Evolutionary conservation across 2,888 invertebrate species (phyloP), one percentile per base, ranked within the genome.

Genomic region (Drosophila falleni): DNA sequence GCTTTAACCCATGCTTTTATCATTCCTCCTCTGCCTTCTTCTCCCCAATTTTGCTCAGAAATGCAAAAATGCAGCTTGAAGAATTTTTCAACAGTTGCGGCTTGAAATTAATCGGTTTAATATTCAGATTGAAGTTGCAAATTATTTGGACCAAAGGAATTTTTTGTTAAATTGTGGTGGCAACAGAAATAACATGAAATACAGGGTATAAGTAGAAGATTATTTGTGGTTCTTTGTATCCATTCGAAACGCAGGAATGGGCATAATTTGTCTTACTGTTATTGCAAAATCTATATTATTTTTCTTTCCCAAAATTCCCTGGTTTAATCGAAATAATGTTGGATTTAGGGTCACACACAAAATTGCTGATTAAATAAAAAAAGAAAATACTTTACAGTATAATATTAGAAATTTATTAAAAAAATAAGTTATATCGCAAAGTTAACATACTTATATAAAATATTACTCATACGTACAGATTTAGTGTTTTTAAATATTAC

Each of bases 121-220:
- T 63, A 63, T 63, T 58, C 39, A 41, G 58, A 63, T 49, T 63
- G 39, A 63, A 63, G 44, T 35, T 63, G 44, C 39, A 33, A 49
- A 56, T 41, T 63, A 50, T 46, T 56, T 58, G 29, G 1, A 56
- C 31, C 31, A 33, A n/a, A 11, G 44, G 44, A 46, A 61, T 61
- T 53, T 44, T 35, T 26, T 10, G 5, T 33, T 23, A 44, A 53
- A 11, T 44, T 56, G 35, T 56, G 23, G 56, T 19, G 23, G 33
- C 44, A 16, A 49, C 16, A 19, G 13, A 49, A 58, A 31, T 31
- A 19, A 49, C 29, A 39, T 16, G 26, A 29, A 16, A 41, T 41
- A 41, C 41, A 41, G 41, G n/a, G 53, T 53, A 15, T 37, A 51
- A 13, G 19, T 13, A 15, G 5, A 1, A 11, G 5, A 29, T 13